phyloP scores from a whole-genome alignment of 2,797 vertebrate species.

The Acanthis flammea region DNA sequence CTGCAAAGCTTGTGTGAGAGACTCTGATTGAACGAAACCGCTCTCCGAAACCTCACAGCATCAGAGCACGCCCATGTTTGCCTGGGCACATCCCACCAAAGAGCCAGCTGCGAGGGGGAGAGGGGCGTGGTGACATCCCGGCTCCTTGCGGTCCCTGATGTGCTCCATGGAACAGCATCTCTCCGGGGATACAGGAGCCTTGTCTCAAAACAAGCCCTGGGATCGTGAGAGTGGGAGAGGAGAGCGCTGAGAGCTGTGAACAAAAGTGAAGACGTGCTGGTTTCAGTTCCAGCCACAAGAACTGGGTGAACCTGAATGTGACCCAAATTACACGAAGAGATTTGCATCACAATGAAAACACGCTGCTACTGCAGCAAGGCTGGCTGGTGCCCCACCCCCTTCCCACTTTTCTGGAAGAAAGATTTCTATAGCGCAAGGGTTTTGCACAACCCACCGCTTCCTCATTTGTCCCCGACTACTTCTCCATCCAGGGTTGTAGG shows the following conservation, averaged over 20 bases:
- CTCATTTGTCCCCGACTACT: background rate
- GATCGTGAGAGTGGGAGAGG: background rate
- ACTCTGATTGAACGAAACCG: background rate
- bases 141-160: background rate
- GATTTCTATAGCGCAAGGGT: background rate
- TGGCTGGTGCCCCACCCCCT: background rate
- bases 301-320: slow-evolving; percentile 43
- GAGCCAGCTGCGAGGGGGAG: background rate
- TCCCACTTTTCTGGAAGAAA: background rate
- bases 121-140: accelerated
- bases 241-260: background rate
- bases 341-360: slow-evolving; percentile 64
- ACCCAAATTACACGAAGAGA: slow-evolving; percentile 34
- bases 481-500: background rate
- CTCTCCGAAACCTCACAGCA: background rate
- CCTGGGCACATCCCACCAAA: background rate
- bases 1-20: background rate
- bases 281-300: slow-evolving; percentile 55
- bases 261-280: slow-evolving; percentile 52
- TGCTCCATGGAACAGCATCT: background rate
- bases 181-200: background rate
- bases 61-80: background rate
- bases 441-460: slow-evolving; percentile 28
- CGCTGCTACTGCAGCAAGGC: background rate
- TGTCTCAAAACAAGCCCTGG: background rate